Evolutionary conservation across 2,113 vertebrate species (phyloP), one percentile per base, ranked within the genome.

Genomic region (Odontophorus gujanensis): DNA sequence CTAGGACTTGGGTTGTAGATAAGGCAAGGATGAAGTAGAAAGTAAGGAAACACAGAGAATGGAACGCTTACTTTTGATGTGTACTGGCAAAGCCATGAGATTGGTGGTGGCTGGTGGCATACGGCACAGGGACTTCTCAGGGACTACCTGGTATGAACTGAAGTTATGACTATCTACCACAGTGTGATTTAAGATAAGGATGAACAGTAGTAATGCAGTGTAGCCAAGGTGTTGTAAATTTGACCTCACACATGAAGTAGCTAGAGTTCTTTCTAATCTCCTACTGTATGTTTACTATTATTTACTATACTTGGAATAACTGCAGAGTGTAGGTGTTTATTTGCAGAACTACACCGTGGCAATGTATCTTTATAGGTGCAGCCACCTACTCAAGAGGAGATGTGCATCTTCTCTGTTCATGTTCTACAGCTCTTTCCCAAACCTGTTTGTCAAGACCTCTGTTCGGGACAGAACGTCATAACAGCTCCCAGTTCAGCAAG

Each of bases 391-490:
- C 21, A 66, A 30, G 14, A 53, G 51, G 87, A 82, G 58, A 89
- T 38, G 30, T 34, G 3, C 32, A 38, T 57, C 36, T 87, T 91
- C 34, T 53, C 71, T 58, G 76, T 38, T 16, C 59, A 50, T 26
- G 21, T 26, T 79, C 85, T 38, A 81, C 30, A 73, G 87, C 21
- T 28, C 42, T 30, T 65, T 36, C 75, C 79, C 45, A 80, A 85
- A 53, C 72, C 78, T 73, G 26, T 26, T 45, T 96, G 87, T 34
- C 78, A 91, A 83, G 69, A 72, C 78, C 30, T 69, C 53, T 55
- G 80, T 32, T 66, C 77, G 48, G 42, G 75, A 91, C 5, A 72
- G 74, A 89, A 92, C 63, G 81, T 50, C 92, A 85, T 62, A 59
- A 51, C 6, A 87, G 73, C 66, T 80, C 61, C 24, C n/a, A 66